Evolutionary conservation across 2,113 vertebrate genomes (phyloP).

Genomic region (Psittacus erithacus): DNA sequence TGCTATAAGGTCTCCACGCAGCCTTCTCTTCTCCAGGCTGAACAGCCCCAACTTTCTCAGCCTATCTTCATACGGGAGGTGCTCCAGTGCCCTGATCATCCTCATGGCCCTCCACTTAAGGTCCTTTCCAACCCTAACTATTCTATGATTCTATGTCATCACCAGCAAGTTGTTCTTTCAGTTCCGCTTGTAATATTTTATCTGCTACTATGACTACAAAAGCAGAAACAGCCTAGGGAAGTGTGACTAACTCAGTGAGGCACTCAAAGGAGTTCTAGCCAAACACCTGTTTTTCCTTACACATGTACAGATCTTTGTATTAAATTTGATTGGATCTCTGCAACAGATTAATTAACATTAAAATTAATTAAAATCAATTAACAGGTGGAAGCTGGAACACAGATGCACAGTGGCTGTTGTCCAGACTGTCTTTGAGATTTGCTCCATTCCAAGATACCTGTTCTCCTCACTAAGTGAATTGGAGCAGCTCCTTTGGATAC

Average conservation of each 20-base stretch:
- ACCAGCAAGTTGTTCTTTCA: neutral
- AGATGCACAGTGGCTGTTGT: neutral
- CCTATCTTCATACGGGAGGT: too few species aligned
- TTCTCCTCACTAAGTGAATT: neutral
- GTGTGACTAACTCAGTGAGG: neutral
- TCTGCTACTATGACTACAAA: neutral
- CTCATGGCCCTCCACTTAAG: too few species aligned
- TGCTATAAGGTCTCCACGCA: too few species aligned
- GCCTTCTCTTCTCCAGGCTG: too few species aligned
- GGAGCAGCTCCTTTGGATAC: neutral
- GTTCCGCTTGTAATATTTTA: neutral
- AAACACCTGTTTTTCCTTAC: neutral
- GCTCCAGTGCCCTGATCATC: too few species aligned
- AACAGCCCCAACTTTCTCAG: too few species aligned
- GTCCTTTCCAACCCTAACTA: too few species aligned
- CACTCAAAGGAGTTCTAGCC: neutral
- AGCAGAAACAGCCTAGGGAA: neutral
- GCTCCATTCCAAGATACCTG: neutral
- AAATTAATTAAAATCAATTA: neutral
- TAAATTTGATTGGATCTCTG: neutral
- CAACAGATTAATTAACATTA: neutral
- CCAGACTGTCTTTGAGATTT: neutral
- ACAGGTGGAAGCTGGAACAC: accelerated
- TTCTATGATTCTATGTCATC: too few species aligned
- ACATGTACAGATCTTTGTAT: neutral